These are phyloP conservation scores for Phasia obesa DNA, from an alignment of 2,888 invertebrate species.

Conservation along the genomic window DNA sequence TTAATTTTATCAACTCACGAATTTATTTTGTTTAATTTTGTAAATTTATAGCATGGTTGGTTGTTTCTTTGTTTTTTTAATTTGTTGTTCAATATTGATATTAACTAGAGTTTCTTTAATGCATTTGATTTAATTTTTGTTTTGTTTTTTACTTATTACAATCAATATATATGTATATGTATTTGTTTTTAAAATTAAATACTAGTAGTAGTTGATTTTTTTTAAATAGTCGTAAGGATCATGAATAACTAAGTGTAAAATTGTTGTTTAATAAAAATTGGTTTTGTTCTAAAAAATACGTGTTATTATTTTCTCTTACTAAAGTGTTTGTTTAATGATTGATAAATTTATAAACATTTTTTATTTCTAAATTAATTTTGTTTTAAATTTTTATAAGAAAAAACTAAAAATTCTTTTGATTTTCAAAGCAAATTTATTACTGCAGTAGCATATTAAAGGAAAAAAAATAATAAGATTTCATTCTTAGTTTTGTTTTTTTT, in stretches of 20 bases:
- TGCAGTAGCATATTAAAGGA: slow-evolving; percentile 57
- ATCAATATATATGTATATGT: slow-evolving; percentile 34
- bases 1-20: slow-evolving; percentile 52
- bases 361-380: slow-evolving; percentile 16
- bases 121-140: slow-evolving; percentile 46
- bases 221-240: slow-evolving; percentile 44
- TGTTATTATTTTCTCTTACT: slow-evolving; percentile 47
- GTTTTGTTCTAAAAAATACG: no score
- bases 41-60: slow-evolving; percentile 17
- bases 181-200: slow-evolving; percentile 48
- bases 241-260: slow-evolving; percentile 53
- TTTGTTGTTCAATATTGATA: slow-evolving; percentile 45
- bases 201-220: slow-evolving; percentile 38
- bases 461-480: slow-evolving; percentile 1
- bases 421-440: slow-evolving; percentile 57
- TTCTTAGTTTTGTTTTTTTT: slow-evolving; percentile 15
- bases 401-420: slow-evolving; percentile 36
- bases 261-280: slow-evolving; percentile 36
- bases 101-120: slow-evolving; percentile 49
- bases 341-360: slow-evolving; percentile 29
- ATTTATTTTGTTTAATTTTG: slow-evolving; percentile 14
- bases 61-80: slow-evolving; percentile 36
- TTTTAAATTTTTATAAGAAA: slow-evolving; percentile 39
- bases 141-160: slow-evolving; percentile 37
- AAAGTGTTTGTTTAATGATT: slow-evolving; percentile 23